Evolutionary conservation across 2,113 vertebrate species (phyloP), one percentile per base, ranked within the genome.

Genomic region (Nibea albiflora): DNA sequence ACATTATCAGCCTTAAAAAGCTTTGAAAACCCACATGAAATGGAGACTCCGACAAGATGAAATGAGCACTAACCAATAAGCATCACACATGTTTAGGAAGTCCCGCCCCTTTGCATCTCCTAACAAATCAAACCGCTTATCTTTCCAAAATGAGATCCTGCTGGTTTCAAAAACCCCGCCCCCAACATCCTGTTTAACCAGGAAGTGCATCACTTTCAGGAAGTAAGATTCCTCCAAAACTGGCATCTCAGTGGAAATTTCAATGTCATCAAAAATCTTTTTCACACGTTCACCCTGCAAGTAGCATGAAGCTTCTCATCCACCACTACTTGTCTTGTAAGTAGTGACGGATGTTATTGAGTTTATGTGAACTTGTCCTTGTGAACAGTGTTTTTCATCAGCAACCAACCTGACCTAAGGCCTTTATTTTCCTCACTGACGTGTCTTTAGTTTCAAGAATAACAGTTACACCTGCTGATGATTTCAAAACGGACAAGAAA

Each of bases 401-500:
- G 2, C 62, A 46, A 35, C 39, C 14, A 31, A 2, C 39, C 31
- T 70, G 44, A 52, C 64, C 44, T 71, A 14, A n/a, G 22, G 17
- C 7, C 35, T 63, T 67, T 2, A 0, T 70, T 58, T 65, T 4
- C 28, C 28, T 52, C 46, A 26, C n/a, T 4, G 56, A 35, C 70
- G 57, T 81, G 62, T 79, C 76, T 71, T 49, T 10, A 42, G 66
- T 57, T 81, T 75, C 22, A 46, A 8, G 11, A 57, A 17, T 16
- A 22, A 26, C 11, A 47, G 62, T 83, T 79, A 5, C 83, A 87
- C 85, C 83, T 85, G 89, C 16, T 82, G 71, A 46, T 49, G 79
- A 87, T 87, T 89, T 82, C 12, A 76, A 84, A 81, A 79, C 46
- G 79, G 65, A 87, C 54, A 63, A 63, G 22, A 77, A 74, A 84